phyloP scores from a whole-genome alignment of 2,113 vertebrate genomes.

The Tursiops truncatus region DNA sequence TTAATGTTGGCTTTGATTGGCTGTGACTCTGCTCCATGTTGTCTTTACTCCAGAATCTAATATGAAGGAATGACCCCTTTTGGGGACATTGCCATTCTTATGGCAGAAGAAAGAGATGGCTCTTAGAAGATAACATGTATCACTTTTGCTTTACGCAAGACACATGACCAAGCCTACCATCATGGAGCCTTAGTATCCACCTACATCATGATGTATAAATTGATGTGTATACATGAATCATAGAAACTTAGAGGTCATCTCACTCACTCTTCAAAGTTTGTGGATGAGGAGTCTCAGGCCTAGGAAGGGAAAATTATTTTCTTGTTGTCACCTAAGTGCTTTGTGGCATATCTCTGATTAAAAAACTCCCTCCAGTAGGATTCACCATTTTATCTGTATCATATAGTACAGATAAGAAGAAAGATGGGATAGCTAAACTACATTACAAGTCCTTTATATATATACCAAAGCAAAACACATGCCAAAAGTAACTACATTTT shows the following conservation, averaged over 20 bases:
- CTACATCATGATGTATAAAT: not conserved
- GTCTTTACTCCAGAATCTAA: not conserved
- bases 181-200: not conserved
- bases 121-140: not conserved
- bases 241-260: not conserved
- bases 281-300: not conserved
- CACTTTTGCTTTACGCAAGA: not conserved
- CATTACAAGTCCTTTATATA: not conserved
- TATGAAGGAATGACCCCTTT: not conserved
- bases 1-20: not conserved
- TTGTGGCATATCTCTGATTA: not conserved
- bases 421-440: not conserved
- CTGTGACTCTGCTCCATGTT: not conserved
- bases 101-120: not conserved
- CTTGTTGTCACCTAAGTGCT: not conserved
- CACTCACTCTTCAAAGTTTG: not conserved
- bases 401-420: not conserved
- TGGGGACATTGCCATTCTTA: not conserved
- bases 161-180: not conserved
- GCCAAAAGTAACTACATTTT: not conserved
- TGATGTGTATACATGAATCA: not conserved
- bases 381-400: not conserved
- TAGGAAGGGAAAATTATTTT: not conserved
- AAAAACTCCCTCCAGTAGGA: not conserved
- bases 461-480: not conserved